phyloP scores from a whole-genome alignment of 2,888 invertebrate genomes.

The Terebella lapidaria region DNA sequence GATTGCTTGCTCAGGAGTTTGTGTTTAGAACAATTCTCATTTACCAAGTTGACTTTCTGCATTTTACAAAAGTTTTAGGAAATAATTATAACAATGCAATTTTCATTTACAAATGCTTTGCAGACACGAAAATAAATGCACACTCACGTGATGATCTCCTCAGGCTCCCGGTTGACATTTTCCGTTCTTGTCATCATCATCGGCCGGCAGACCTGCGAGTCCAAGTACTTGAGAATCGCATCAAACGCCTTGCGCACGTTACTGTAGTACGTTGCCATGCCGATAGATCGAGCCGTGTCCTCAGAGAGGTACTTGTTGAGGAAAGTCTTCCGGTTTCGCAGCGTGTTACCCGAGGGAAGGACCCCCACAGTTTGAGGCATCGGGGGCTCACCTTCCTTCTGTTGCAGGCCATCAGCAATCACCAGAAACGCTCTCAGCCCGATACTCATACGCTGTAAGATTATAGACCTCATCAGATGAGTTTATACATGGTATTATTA shows the following conservation, averaged over 20 bases:
- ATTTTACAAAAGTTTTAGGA: too few relatives aligned
- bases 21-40: too few relatives aligned
- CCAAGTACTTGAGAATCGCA: constrained; percentile 87
- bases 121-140: neutral
- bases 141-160: constrained; percentile 53
- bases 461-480: too few relatives aligned
- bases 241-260: constrained; percentile 92
- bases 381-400: constrained; percentile 97
- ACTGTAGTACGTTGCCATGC: constrained; percentile 94
- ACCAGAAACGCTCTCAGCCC: constrained; percentile 95
- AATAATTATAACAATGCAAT: too few relatives aligned
- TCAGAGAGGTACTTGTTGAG: constrained; percentile 80
- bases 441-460: constrained; percentile 80
- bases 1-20: too few relatives aligned
- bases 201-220: constrained; percentile 93
- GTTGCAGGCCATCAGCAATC: constrained; percentile 95
- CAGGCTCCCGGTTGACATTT: constrained; percentile 77
- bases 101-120: too few relatives aligned
- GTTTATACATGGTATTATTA: too few relatives aligned
- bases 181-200: constrained; percentile 94
- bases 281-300: constrained; percentile 91
- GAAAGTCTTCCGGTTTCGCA: constrained; percentile 91
- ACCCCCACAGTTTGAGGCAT: constrained; percentile 96
- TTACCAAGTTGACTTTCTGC: too few relatives aligned
- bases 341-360: constrained; percentile 88